Conservation (phyloP, 2,113 vertebrate genomes). For the Gymnogyps californianus region DNA sequence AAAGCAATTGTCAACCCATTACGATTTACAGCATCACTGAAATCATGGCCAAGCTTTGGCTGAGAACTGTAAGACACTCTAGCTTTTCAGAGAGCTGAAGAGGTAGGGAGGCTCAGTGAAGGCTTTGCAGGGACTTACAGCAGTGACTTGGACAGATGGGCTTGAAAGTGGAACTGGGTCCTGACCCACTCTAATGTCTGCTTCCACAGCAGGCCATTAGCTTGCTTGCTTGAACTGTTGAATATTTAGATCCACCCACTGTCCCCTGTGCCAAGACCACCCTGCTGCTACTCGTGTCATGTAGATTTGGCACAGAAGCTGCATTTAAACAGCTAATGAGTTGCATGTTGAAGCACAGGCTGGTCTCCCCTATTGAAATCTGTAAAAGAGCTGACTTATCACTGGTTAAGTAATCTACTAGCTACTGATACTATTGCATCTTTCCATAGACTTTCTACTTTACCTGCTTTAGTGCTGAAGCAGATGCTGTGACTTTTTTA, state of each 20-base stretch:
- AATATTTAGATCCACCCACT: constrained; percentile 51
- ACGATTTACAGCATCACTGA: neutral
- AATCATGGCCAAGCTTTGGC: neutral
- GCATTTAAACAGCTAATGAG: constrained; percentile 55
- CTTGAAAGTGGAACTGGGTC: neutral
- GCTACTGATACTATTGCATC: neutral
- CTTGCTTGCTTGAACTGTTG: constrained; percentile 35
- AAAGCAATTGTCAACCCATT: neutral
- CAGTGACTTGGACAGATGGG: neutral
- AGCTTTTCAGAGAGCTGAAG: neutral
- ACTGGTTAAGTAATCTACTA: neutral
- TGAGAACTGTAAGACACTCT: neutral
- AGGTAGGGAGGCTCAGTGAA: neutral
- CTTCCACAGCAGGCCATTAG: constrained; percentile 4
- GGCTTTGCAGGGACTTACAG: neutral
- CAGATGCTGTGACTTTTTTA: neutral
- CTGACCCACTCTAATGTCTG: neutral
- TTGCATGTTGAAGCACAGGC: constrained; percentile 27
- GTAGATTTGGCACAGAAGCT: constrained; percentile 45
- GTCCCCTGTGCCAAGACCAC: constrained; percentile 57
- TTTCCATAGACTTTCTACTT: neutral
- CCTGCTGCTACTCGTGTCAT: constrained; percentile 43
- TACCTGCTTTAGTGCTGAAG: neutral
- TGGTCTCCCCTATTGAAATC: constrained; percentile 20
- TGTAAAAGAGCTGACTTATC: neutral